Percentiles rank a stretch among this genome's conserved stretches.
These are phyloP conservation scores for Gymnocephalus cernua DNA, from an alignment of 2,113 vertebrate genomes.

Conservation along the genomic window DNA sequence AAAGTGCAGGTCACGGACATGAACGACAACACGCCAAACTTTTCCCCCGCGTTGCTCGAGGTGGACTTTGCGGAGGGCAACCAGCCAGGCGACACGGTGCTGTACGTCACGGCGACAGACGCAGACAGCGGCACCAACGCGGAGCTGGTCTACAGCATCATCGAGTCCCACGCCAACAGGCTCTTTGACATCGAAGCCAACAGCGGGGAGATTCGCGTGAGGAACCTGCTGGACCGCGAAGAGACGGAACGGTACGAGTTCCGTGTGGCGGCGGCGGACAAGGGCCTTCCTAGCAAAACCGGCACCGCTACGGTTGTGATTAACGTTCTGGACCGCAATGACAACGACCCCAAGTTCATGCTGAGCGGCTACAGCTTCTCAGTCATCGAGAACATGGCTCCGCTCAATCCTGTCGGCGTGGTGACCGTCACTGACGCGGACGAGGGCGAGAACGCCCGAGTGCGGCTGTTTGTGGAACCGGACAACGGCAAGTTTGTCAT, in stretches of 20 bases:
- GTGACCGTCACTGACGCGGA: conserved; percentile 95
- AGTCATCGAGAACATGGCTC: conserved; percentile 94
- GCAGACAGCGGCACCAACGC: conserved; percentile 95
- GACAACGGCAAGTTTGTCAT: conserved; percentile 97
- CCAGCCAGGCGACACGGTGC: conserved; percentile 89
- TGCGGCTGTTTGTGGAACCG: conserved; percentile 92
- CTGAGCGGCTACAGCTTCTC: conserved; percentile 97
- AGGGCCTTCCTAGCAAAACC: conserved; percentile 92
- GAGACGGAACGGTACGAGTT: conserved; percentile 91
- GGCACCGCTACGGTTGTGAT: conserved; percentile 94
- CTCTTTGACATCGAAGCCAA: conserved; percentile 91
- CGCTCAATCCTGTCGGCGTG: conserved; percentile 95
- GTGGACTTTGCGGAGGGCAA: conserved; percentile 94
- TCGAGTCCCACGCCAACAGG: conserved; percentile 82
- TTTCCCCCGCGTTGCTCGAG: conserved; percentile 90
- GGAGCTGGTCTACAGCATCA: conserved; percentile 91
- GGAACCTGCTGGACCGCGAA: conserved; percentile 92
- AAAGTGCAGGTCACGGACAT: conserved; percentile 96
- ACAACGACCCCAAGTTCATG: conserved; percentile 98
- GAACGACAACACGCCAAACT: conserved; percentile 93
- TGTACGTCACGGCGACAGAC: conserved; percentile 89
- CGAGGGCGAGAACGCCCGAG: conserved; percentile 92
- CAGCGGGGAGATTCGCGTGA: conserved; percentile 91
- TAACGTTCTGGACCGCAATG: conserved; percentile 94
- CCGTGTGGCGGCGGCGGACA: conserved; percentile 92